A percentile compares a stretch with the other conserved stretches of the same genome.
Evolutionary conservation across 1,140 invertebrate genomes (phyloP).

Genomic region (Phymastichus coffea): DNA sequence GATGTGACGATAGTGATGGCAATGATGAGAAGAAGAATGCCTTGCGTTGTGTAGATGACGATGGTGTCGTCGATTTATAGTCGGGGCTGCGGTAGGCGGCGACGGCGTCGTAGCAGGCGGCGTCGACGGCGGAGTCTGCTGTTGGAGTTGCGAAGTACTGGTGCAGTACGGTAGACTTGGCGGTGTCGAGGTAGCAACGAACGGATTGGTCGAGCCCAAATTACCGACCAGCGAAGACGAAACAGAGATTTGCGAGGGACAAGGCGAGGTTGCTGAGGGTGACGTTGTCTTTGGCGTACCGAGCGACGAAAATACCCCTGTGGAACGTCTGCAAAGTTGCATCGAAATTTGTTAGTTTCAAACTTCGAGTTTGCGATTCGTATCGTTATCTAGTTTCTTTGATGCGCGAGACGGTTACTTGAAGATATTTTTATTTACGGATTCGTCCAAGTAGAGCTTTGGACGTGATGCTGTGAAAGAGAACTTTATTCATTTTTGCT

Average conservation of each 20-base stretch:
- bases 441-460: no score
- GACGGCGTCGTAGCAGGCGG: not conserved
- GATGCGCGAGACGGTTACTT: no score
- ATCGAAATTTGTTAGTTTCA: no score
- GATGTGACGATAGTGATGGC: not conserved
- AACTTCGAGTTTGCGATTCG: no score
- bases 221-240: slow-evolving; percentile 41
- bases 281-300: slow-evolving; percentile 9
- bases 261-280: not conserved
- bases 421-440: no score
- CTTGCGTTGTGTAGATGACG: no score
- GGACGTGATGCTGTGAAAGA: no score
- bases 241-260: slow-evolving; percentile 6
- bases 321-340: slow-evolving; percentile 28
- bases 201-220: slow-evolving; percentile 35
- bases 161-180: slow-evolving; percentile 29
- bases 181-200: slow-evolving; percentile 32
- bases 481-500: no score
- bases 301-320: slow-evolving; percentile 29
- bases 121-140: not conserved
- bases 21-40: not conserved
- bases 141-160: not conserved
- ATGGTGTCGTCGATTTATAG: not conserved
- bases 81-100: not conserved
- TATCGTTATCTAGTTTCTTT: no score